Conservation (phyloP, 1,140 invertebrate genomes). For the Atta texana region DNA sequence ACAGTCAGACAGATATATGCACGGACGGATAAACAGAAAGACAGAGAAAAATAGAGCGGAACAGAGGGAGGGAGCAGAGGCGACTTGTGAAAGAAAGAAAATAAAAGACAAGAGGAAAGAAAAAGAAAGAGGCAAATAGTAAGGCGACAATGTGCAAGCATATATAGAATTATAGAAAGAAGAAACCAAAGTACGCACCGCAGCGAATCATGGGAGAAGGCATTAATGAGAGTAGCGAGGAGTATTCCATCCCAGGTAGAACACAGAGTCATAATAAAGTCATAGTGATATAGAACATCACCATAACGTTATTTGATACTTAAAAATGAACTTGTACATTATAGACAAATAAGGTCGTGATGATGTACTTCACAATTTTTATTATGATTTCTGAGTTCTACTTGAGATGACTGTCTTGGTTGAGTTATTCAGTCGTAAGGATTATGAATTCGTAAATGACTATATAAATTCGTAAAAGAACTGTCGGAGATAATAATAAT, state of each 20-base stretch:
- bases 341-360: too few species aligned
- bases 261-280: too few species aligned
- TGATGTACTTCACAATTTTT: too few species aligned
- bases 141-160: slow-evolving; percentile 55
- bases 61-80: slow-evolving; percentile 4
- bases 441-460: slow-evolving; percentile 23
- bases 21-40: slow-evolving; percentile 60
- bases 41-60: slow-evolving; percentile 50
- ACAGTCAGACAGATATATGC: slow-evolving; percentile 66
- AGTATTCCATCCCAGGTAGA: background rate
- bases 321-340: too few species aligned
- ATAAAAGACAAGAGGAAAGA: background rate
- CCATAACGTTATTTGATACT: too few species aligned
- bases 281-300: too few species aligned
- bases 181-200: slow-evolving; percentile 64
- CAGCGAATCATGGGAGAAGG: slow-evolving; percentile 34
- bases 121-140: slow-evolving; percentile 52
- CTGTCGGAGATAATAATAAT: background rate
- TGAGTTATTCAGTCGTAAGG: slow-evolving; percentile 21
- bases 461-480: too few species aligned
- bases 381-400: too few species aligned
- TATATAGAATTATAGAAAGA: slow-evolving; percentile 59
- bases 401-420: slow-evolving; percentile 11
- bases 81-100: background rate
- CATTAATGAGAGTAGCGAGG: slow-evolving; percentile 60